Conservation (phyloP, 1,140 invertebrate species). For the Limonius californicus region DNA sequence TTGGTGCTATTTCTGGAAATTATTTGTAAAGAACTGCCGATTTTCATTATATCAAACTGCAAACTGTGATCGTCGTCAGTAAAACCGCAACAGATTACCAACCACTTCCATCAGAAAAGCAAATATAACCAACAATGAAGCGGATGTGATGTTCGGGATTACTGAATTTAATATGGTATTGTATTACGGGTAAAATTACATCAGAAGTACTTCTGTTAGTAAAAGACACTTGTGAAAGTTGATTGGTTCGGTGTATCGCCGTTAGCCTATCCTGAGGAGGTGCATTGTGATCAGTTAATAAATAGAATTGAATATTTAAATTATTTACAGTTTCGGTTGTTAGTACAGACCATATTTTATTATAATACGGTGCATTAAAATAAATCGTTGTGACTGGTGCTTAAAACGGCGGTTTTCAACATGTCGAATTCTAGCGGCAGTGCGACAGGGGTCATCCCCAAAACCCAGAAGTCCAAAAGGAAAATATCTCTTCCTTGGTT, state of each 20-base stretch:
- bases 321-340: too few relatives aligned
- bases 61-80: not conserved
- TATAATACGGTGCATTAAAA: too few relatives aligned
- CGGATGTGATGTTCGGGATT: not conserved
- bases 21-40: too few relatives aligned
- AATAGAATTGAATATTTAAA: not conserved
- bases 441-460: constrained; percentile 47
- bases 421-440: constrained; percentile 32
- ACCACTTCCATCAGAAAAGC: constrained; percentile 1
- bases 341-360: too few relatives aligned
- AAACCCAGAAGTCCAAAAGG: constrained; percentile 65
- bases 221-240: not conserved
- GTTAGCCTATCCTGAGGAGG: not conserved
- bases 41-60: too few relatives aligned
- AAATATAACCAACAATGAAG: not conserved
- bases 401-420: too few relatives aligned
- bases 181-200: not conserved
- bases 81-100: not conserved
- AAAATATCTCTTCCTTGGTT: constrained; percentile 90
- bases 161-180: not conserved
- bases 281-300: not conserved
- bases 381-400: too few relatives aligned
- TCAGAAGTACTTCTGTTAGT: not conserved
- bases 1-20: constrained; percentile 1
- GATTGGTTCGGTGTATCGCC: too few relatives aligned